phyloP scores from a whole-genome alignment of 2,113 vertebrate species.

The Saguinus midas region DNA sequence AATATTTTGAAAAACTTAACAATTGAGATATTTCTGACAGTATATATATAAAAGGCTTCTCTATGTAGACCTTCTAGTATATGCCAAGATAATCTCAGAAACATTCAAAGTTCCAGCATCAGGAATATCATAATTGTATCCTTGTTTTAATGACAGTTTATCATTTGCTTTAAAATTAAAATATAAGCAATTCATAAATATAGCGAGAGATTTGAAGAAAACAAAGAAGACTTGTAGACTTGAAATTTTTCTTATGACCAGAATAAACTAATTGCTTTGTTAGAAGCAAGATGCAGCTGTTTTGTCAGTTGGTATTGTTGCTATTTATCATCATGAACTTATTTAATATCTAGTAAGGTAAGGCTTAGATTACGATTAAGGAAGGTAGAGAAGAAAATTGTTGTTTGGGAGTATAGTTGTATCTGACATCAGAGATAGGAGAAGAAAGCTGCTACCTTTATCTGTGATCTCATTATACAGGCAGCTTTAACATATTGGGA shows the following conservation, averaged over 20 bases:
- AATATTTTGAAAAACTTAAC: background rate
- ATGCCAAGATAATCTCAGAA: background rate
- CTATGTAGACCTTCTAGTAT: background rate
- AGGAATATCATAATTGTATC: background rate
- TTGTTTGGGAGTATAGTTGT: background rate
- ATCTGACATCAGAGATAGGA: background rate
- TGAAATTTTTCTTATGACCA: background rate
- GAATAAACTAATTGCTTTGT: background rate
- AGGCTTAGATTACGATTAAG: background rate
- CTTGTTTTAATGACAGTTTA: background rate
- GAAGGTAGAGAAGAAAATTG: background rate
- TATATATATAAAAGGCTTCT: background rate
- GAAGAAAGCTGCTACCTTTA: background rate
- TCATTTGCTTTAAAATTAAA: conserved; percentile 8
- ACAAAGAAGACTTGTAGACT: background rate
- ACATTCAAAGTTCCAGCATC: background rate
- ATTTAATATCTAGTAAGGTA: background rate
- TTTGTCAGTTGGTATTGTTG: background rate
- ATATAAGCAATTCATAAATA: background rate
- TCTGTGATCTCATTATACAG: background rate
- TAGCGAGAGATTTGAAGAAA: background rate
- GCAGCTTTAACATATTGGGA: background rate
- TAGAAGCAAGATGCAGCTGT: background rate
- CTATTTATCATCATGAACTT: background rate
- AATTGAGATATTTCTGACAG: background rate